Base-by-base conservation (phyloP, 1,140 invertebrate genomes). In the Bursaphelenchus mucronatus region DNA sequence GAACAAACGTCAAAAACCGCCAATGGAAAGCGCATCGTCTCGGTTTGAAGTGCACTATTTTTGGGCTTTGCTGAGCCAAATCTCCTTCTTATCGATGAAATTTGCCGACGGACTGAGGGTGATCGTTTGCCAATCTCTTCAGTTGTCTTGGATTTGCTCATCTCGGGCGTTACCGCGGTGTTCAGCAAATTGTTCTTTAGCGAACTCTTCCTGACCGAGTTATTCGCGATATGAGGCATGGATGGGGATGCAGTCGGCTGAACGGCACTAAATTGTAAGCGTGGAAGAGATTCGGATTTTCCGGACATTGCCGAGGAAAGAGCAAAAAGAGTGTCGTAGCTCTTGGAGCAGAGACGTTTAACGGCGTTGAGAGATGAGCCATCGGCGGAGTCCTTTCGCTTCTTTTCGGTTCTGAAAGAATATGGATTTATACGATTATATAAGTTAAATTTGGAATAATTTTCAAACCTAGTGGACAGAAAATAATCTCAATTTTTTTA, bases 1-100 rank as follows among this genome's bases (percentile, higher is more conserved):
- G 13, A 15, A 50, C 57, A 59, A 8, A 59, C 41, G 40, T 59
- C 57, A 39, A 59, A 59, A 13, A 59, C 57, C 3, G 57, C 57
- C 57, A 59, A 50, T 39, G 57, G 57, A 50, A 59, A 59, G 4
- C 57, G 13, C 11, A 59, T 39, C n/a, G 57, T 59, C 40, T 59
- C 57, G 2, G 41, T 6, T 59, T 59, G 57, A 13, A 59, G 30
- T 6, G 47, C 13, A 6, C 45, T 50, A 44, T n/a, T 44, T 55
- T 55, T 55, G 1, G 13, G 39, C n/a, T 55, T 55, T n/a, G 39
- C 39, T 44, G 30, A n/a, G 54, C 19, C n/a, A 44, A 55, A n/a
- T n/a, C 13, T n/a, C 54, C n/a, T 1, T 55, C n/a, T 13, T n/a
- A 15, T 55, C 19, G 19, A 13, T 39, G 47, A 49, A 6, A 19